A percentile compares a stretch with the other conserved stretches of the same genome.
phyloP scores from a whole-genome alignment of 2,888 invertebrate species.

The Temnothorax unifasciatus region DNA sequence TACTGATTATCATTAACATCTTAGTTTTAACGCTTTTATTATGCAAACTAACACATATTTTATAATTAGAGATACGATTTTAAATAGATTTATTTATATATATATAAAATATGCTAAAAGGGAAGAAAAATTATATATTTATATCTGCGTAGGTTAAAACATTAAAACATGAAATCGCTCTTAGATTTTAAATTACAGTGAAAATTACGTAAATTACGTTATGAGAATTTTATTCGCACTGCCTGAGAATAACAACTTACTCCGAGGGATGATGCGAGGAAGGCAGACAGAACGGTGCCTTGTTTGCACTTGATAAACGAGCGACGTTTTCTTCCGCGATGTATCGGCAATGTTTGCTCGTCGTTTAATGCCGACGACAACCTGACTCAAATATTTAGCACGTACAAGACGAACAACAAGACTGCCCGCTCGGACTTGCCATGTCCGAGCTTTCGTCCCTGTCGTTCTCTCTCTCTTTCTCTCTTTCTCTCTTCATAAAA shows the following conservation, averaged over 20 bases:
- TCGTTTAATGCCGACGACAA: conserved; percentile 59
- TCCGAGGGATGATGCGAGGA: conserved; percentile 24
- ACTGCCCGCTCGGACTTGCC: conserved; percentile 7
- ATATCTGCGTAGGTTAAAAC: background rate
- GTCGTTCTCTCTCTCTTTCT: background rate
- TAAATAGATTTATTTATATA: background rate
- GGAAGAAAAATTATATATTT: background rate
- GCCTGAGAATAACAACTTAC: conserved; percentile 17
- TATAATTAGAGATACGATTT: background rate
- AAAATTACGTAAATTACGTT: no score
- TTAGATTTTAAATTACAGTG: background rate
- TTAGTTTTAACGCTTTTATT: background rate
- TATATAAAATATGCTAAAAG: background rate
- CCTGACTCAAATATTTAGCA: conserved; percentile 60
- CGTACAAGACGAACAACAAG: conserved; percentile 58
- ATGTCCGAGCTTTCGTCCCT: conserved; percentile 40
- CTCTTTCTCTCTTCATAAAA: conserved; percentile 2
- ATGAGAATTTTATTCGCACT: background rate
- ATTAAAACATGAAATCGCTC: background rate
- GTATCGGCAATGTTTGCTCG: conserved; percentile 57
- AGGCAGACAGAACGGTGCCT: conserved; percentile 40
- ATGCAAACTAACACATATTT: background rate
- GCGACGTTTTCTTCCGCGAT: conserved; percentile 49
- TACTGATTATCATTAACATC: background rate
- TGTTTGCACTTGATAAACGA: conserved; percentile 54